Base-by-base conservation (phyloP, 2,113 vertebrate genomes). In the Talpa occidentalis region DNA sequence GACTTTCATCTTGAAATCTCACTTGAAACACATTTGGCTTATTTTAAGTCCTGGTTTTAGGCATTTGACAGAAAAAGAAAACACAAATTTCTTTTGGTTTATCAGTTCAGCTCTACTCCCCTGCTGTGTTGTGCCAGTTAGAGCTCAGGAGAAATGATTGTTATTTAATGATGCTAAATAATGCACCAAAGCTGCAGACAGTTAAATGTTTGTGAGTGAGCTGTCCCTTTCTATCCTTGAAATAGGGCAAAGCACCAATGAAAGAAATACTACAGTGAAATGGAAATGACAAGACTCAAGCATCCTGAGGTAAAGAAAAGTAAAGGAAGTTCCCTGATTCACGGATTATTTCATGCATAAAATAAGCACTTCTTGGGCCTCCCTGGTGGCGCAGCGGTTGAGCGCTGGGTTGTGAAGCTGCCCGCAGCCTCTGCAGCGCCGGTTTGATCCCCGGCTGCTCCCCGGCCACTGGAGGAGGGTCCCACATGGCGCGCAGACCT, bases 41-140 rank as follows among this genome's bases (percentile, higher is more conserved):
- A 56, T 97, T 97, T 92, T 80, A 92, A 92, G 73, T 90, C 37
- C 84, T 90, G 26, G 22, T 86, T 83, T 93, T 80, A 84, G 74
- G 62, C 32, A 10, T 88, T 93, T 83, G 76, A 84, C 88, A 93
- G 78, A 47, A 49, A 94, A 66, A 81, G 60, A 82, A 86, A 70
- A 79, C 64, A 70, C 17, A 81, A 73, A 91, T 85, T 87, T 94
- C 95, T 91, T n/a, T 70, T 47, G 66, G 66, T 84, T 82, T 87
- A 40, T 67, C 16, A 30, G 86, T 80, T 93, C 83, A 88, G 79
- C 62, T 90, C 92, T 60, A 59, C 5, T 84, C 54, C 22, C n/a
- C 80, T 92, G 88, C 69, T 91, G 90, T 37, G 47, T n/a, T 79
- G 56, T 89, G 74, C 81, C 54, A 92, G 54, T 77, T 40, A 85